Evolutionary conservation across 2,797 vertebrate genomes (phyloP), one percentile per base, ranked within the genome.

Genomic region (Erithacus rubecula): DNA sequence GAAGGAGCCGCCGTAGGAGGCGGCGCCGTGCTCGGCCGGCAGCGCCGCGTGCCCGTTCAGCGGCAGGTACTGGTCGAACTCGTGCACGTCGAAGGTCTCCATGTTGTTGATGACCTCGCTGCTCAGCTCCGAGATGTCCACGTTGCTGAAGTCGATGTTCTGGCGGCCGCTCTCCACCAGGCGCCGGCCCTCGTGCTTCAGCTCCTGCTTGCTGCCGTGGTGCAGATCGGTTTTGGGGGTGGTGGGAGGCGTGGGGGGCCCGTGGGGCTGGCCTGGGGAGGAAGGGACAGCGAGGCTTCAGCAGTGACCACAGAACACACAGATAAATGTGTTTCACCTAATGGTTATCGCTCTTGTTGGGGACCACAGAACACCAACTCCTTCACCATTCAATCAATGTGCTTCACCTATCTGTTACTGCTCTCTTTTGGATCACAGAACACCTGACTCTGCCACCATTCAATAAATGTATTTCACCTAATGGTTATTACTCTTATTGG

Each of bases 111-210:
- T 99, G 98, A 99, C 99, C 93, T 99, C 99, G 3, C 99, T 99
- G 98, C 99, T 99, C 89, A 99, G 98, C 98, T 99, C 99, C 0
- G 98, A 99, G 98, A 99, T 99, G 98, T 99, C 99, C 84, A 99
- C 99, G 21, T 99, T 99, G 98, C 99, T 99, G 98, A 99, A 99
- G 98, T 99, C 99, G 4, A 99, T 99, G 98, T 99, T 99, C 97
- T 99, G 99, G 72, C 99, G 98, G 58, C 98, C 98, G 22, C 98
- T 98, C 94, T 99, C 99, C 75, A 98, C 96, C 36, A 98, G 98
- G 51, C 99, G 98, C 63, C 99, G 98, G 84, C 98, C 98, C 95
- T 99, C 99, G 3, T 98, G 98, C 87, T 99, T 99, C 94, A 98
- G 97, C 86, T 99, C 99, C 69, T 98, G 99, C 97, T 99, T 99